A percentile compares a stretch with the other conserved stretches of the same genome.
Evolutionary conservation across 1,140 invertebrate genomes (phyloP).

Genomic region (Teleopsis dalmanni): DNA sequence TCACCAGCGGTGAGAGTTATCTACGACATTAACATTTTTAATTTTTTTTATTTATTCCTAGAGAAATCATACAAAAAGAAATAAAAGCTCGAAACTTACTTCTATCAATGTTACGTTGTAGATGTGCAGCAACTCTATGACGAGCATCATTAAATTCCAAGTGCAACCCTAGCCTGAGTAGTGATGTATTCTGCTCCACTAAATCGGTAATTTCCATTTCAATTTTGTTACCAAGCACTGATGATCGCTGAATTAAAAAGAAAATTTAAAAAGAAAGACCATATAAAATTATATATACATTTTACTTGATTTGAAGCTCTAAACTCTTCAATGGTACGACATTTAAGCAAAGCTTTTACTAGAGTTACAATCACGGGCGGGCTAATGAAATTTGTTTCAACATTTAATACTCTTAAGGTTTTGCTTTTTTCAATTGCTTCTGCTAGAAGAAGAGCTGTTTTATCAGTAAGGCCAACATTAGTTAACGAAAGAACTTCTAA

Average conservation of each 20-base stretch:
- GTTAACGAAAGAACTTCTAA: conserved; percentile 86
- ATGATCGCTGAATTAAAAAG: conserved; percentile 65
- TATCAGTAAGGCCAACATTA: conserved; percentile 88
- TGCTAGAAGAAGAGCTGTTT: conserved; percentile 71
- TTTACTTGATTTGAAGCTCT: conserved; percentile 90
- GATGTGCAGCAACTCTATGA: conserved; percentile 82
- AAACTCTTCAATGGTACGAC: conserved; percentile 85
- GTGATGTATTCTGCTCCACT: conserved; percentile 85
- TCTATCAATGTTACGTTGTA: conserved; percentile 94
- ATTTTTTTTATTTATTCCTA: not conserved
- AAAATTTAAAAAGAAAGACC: not conserved
- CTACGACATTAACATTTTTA: no score
- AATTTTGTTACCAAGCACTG: conserved; percentile 92
- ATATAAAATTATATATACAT: not conserved
- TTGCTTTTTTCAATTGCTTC: conserved; percentile 81
- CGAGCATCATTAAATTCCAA: conserved; percentile 94
- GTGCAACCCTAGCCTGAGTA: conserved; percentile 86
- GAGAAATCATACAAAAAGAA: not conserved
- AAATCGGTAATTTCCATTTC: conserved; percentile 96
- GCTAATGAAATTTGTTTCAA: conserved; percentile 95
- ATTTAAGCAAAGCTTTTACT: conserved; percentile 75
- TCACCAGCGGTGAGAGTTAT: no score
- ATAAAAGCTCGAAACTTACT: conserved; percentile 58
- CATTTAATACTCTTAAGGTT: conserved; percentile 81
- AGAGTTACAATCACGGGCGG: conserved; percentile 75